Conservation (phyloP, 2,888 invertebrate species). For the Belgica antarctica region DNA sequence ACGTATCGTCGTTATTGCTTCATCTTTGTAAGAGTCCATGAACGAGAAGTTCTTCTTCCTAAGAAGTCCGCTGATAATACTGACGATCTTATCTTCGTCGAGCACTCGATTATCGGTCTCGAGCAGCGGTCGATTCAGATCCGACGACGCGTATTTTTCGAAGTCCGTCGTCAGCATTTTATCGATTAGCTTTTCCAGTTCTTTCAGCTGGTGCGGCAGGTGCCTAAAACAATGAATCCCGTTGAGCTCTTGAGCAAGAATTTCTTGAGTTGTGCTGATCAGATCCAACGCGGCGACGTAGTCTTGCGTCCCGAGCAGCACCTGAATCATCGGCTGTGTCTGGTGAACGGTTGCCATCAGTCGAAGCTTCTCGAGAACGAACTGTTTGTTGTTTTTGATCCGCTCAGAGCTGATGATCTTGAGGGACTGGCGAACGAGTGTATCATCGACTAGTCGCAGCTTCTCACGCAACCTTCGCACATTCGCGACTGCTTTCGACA, state of each 20-base stretch:
- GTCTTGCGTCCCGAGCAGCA: slow-evolving; percentile 89
- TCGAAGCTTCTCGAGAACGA: slow-evolving; percentile 73
- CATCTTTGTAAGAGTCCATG: slow-evolving; percentile 80
- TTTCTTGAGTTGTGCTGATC: slow-evolving; percentile 93
- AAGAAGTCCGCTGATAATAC: slow-evolving; percentile 86
- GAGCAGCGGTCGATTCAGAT: slow-evolving; percentile 78
- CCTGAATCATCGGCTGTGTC: slow-evolving; percentile 95
- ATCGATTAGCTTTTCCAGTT: slow-evolving; percentile 93
- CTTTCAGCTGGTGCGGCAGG: slow-evolving; percentile 89
- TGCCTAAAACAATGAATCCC: slow-evolving; percentile 95
- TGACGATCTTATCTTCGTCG: slow-evolving; percentile 81
- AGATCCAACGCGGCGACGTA: slow-evolving; percentile 96
- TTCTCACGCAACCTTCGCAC: slow-evolving; percentile 72
- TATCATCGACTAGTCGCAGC: slow-evolving; percentile 73
- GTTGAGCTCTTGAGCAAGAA: slow-evolving; percentile 82
- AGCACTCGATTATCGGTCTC: slow-evolving; percentile 61
- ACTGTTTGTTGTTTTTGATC: slow-evolving; percentile 63
- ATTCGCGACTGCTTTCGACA: slow-evolving; percentile 77
- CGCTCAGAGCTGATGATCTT: slow-evolving; percentile 71
- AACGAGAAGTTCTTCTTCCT: slow-evolving; percentile 85
- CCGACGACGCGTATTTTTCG: slow-evolving; percentile 83
- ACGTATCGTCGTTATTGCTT: slow-evolving; percentile 84
- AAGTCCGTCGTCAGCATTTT: slow-evolving; percentile 97
- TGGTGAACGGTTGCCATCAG: slow-evolving; percentile 94
- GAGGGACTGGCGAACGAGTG: slow-evolving; percentile 76